phyloP scores from a whole-genome alignment of 1,140 invertebrate species.

The Platyscapa corneri region DNA sequence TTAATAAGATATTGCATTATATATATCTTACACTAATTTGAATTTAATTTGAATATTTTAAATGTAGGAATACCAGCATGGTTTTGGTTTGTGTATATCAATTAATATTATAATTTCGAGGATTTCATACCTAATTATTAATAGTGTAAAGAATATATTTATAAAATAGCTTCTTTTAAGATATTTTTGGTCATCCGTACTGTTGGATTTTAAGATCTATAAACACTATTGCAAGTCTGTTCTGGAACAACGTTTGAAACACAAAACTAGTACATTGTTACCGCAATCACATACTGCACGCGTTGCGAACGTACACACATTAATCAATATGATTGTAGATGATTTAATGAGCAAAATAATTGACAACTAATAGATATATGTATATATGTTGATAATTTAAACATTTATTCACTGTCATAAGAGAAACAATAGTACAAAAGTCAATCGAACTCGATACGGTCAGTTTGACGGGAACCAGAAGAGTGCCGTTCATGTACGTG shows the following conservation, averaged over 20 bases:
- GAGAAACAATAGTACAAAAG: not conserved
- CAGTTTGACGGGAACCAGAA: not conserved
- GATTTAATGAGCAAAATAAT: not conserved
- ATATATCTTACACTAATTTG: too few species aligned
- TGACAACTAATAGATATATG: not conserved
- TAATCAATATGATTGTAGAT: not conserved
- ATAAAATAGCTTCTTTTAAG: not conserved
- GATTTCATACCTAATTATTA: not conserved
- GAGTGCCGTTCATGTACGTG: not conserved
- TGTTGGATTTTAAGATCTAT: not conserved
- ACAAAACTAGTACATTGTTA: not conserved
- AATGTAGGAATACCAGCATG: not conserved
- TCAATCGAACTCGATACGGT: not conserved
- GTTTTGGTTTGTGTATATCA: not conserved
- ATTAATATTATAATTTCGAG: not conserved
- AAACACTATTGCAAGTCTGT: not conserved
- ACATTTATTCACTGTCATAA: not conserved
- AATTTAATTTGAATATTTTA: too few species aligned
- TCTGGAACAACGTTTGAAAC: not conserved
- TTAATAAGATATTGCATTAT: too few species aligned
- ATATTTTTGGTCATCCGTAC: not conserved
- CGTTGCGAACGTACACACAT: not conserved
- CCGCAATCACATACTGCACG: not conserved
- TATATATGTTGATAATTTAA: not conserved
- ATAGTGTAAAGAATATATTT: not conserved